Base-by-base conservation (phyloP, 2,113 vertebrate genomes). In the Athene noctua region DNA sequence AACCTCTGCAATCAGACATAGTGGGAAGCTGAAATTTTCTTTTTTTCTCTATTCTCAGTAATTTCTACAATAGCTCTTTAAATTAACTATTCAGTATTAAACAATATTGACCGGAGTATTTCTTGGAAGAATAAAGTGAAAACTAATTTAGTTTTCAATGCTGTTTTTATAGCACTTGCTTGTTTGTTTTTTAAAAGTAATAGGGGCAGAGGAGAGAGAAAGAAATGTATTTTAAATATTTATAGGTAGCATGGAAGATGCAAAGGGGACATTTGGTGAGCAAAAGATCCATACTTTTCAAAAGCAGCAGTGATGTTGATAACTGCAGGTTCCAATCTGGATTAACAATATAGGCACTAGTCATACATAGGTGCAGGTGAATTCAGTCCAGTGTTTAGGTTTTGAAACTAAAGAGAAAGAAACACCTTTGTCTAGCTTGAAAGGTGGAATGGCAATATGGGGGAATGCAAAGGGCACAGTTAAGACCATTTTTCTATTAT, bases 251-350 rank as follows among this genome's bases (percentile, higher is more conserved):
- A 96, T 94, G 34, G 49, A 92, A 92, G 79, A 79, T 92, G 40
- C 46, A 80, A 87, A 89, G 74, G 32, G 51, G 87, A 51, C 32
- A 86, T 63, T 73, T 84, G 73, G 51, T 94, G 65, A 90, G 82
- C 78, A 96, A 95, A 94, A 46, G 51, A 75, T 94, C 58, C 57
- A 58, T 30, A 18, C 84, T 93, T 88, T 80, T 90, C 78, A 89
- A 96, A 80, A 91, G 36, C 78, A 96, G 90, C 58, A 88, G 67
- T 94, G 94, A 72, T 59, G 38, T 67, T 85, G 80, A 57, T 68
- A 96, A 84, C 82, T 95, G 42, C 54, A 80, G 62, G 40, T 96
- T 84, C 51, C 58, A 79, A 7, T 40, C 44, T 91, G 63, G 30
- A 92, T 88, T 94, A 95, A 91, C 96, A 63, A 62, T 36, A 40